phyloP scores from a whole-genome alignment of 1,140 invertebrate species.

The Bombus picipes region DNA sequence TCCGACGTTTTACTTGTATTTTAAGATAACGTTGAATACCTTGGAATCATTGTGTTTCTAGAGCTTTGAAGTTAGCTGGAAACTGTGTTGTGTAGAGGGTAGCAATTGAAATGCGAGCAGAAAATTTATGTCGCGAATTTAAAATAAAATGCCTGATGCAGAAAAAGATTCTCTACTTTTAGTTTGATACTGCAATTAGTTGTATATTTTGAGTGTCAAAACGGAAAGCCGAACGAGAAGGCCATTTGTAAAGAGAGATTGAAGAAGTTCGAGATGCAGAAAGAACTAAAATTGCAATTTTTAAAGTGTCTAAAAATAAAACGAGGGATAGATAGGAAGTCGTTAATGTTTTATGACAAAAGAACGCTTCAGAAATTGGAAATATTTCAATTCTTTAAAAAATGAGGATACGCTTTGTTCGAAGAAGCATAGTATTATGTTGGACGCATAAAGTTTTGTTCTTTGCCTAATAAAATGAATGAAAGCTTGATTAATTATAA shows the following conservation, averaged over 20 bases:
- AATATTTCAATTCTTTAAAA: background rate
- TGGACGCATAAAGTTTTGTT: background rate
- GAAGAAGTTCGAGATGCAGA: too few species aligned
- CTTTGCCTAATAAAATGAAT: background rate
- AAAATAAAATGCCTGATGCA: background rate
- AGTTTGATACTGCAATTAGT: background rate
- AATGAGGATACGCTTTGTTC: background rate
- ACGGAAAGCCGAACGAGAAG: background rate
- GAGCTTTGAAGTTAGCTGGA: background rate
- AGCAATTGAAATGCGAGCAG: background rate
- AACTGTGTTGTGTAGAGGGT: background rate
- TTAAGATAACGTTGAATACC: background rate
- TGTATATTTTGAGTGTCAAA: too few species aligned
- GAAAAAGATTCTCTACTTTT: background rate
- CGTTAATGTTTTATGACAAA: background rate
- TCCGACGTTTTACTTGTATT: background rate
- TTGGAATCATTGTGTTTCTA: background rate
- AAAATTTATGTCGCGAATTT: background rate
- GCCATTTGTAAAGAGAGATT: too few species aligned
- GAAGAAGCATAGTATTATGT: background rate
- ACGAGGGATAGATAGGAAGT: too few species aligned
- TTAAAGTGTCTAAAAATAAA: too few species aligned
- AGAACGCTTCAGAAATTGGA: background rate
- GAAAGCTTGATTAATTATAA: background rate
- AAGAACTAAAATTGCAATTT: too few species aligned